A percentile compares a stretch with the other conserved stretches of the same genome.
Conservation (phyloP, 2,797 vertebrate genomes). For the Falco biarmicus region DNA sequence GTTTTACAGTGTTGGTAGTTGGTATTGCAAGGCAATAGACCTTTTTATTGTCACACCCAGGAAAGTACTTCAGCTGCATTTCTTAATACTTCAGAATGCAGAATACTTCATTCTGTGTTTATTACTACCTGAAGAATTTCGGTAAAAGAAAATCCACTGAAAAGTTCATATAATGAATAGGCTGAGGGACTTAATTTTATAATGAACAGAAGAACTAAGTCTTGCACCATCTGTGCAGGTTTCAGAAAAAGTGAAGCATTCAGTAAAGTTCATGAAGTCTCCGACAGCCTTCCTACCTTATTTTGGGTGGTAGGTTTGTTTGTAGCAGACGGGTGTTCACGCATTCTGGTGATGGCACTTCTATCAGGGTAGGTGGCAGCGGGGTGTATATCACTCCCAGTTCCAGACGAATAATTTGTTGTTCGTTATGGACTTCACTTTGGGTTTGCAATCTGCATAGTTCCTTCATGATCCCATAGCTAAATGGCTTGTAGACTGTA, state of each 20-base stretch:
- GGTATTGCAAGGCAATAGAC: background rate
- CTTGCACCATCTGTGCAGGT: background rate
- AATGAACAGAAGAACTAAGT: background rate
- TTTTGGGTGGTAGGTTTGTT: background rate
- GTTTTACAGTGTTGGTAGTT: background rate
- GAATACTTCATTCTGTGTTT: background rate
- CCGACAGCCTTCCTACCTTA: background rate
- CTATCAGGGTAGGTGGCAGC: background rate
- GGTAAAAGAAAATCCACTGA: background rate
- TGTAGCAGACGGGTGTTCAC: background rate
- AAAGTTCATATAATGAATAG: background rate
- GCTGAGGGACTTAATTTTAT: background rate
- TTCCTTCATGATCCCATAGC: background rate
- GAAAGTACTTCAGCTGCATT: background rate
- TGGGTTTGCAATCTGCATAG: background rate
- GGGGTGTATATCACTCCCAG: background rate
- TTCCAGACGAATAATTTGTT: background rate
- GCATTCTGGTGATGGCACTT: background rate
- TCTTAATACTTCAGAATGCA: background rate
- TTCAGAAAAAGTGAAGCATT: background rate
- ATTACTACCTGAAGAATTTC: background rate
- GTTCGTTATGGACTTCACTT: background rate
- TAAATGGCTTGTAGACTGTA: background rate
- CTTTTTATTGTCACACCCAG: background rate
- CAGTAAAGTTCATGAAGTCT: background rate